Conservation (phyloP, 2,113 vertebrate genomes). For the Tiliqua scincoides region DNA sequence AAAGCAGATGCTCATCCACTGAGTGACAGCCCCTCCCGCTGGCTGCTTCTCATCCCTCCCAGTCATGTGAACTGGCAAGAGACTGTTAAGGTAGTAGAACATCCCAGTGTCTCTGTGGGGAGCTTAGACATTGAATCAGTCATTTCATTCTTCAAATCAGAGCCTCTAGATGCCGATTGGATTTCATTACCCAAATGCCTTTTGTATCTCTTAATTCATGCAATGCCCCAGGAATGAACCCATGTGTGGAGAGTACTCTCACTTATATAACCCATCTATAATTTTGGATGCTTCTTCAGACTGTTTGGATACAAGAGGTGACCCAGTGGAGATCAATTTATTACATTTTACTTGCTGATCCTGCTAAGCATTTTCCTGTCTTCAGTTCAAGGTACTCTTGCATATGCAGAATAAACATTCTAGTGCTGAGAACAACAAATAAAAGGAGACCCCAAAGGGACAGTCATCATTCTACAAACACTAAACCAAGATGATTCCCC, state of each 20-base stretch:
- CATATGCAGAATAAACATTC: neutral
- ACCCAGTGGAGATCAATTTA: neutral
- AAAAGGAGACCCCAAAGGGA: neutral
- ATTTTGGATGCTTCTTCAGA: neutral
- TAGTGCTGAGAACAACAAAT: neutral
- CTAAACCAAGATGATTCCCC: constrained; percentile 1
- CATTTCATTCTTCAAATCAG: neutral
- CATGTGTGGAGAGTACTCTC: neutral
- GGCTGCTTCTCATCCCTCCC: no score
- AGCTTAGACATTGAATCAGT: neutral
- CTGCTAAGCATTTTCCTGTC: neutral
- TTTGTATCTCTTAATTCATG: neutral
- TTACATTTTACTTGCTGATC: neutral
- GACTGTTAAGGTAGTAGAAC: neutral
- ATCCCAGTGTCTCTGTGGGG: neutral
- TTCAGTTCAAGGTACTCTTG: neutral
- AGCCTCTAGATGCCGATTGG: neutral
- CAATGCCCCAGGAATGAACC: neutral
- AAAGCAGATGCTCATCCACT: no score
- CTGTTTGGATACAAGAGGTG: neutral
- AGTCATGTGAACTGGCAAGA: neutral
- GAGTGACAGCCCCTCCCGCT: no score
- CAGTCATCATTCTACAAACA: neutral
- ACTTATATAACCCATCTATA: neutral
- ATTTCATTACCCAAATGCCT: neutral